phyloP scores from a whole-genome alignment of 2,888 invertebrate species.

The Cheilosia urbana region DNA sequence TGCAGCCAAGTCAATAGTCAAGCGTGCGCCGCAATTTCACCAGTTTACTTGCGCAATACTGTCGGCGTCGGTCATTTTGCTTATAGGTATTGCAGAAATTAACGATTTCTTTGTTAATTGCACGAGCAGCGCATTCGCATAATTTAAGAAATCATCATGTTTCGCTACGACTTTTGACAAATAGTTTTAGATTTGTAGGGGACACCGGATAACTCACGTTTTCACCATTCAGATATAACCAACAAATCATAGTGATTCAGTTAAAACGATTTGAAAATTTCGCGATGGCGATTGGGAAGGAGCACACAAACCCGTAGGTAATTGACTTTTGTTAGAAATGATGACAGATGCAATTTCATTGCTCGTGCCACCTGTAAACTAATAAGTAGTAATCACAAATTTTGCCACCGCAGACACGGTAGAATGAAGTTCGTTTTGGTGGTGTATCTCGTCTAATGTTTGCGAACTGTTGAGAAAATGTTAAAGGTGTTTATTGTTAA shows the following conservation, averaged over 20 bases:
- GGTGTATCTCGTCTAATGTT: not conserved
- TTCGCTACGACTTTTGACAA: not conserved
- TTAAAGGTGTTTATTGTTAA: conserved; percentile 9
- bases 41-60: conserved; percentile 20
- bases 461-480: too few species aligned
- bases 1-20: not conserved
- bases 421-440: not conserved
- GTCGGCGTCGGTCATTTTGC: not conserved
- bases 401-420: conserved; percentile 10
- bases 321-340: conserved; percentile 9
- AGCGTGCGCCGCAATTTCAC: conserved; percentile 23
- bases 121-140: not conserved
- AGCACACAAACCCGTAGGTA: not conserved
- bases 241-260: conserved; percentile 5
- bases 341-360: conserved; percentile 3
- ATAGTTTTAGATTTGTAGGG: not conserved
- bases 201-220: not conserved
- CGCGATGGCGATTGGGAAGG: conserved; percentile 14
- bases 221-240: not conserved
- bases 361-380: conserved; percentile 4
- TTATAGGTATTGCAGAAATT: conserved; percentile 31
- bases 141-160: conserved; percentile 6
- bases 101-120: conserved; percentile 30
- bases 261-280: conserved; percentile 20
- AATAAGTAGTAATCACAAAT: not conserved